Base-by-base conservation (phyloP, 1,140 invertebrate genomes). In the Oppia nitens region DNA sequence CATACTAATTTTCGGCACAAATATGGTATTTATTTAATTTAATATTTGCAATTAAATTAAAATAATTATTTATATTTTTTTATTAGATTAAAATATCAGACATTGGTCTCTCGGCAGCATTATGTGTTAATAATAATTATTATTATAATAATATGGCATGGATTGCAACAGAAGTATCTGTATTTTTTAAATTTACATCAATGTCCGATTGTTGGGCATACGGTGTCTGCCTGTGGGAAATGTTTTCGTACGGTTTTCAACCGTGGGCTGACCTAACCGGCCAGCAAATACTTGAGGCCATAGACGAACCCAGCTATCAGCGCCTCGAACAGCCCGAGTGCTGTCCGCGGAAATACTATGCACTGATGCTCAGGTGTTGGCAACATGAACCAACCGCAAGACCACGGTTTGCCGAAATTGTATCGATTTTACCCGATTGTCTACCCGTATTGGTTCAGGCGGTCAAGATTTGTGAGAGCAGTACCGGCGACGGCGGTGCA, bases 171-270 rank as follows among this genome's bases (percentile, higher is more conserved):
- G 91, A 98, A 77, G 93, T 94, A 48, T 93, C 93, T 14, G 96
- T 96, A 74, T 96, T 96, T 73, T 94, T 88, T 74, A 91, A 93
- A 76, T 98, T 98, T 78, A 97, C 93, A 64, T 97, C 97, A 68
- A 98, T 98, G 76, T 97, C 92, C 0, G 95, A 98, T 73, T 93
- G 98, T 14, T 98, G 95, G 95, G 95, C 90, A 59, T 98, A 98
- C 72, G 95, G 95, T 63, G 97, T 98, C 70, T 76, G 98, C 51
- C 81, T 98, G 23, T 53, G 96, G 92, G 95, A 98, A 75, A 79
- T 98, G 63, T 88, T 98, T 58, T 98, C 94, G 23, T 96, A 94
- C 69, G 94, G 94, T 55, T 78, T 92, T 68, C 93, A 95, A 74
- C 94, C 95, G 59, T 98, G 98, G 79, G 79, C 81, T 64, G 81